Percentiles rank a stretch among this genome's conserved stretches.
Evolutionary conservation across 2,113 vertebrate species (phyloP).

Genomic region (Hippocampus abdominalis): DNA sequence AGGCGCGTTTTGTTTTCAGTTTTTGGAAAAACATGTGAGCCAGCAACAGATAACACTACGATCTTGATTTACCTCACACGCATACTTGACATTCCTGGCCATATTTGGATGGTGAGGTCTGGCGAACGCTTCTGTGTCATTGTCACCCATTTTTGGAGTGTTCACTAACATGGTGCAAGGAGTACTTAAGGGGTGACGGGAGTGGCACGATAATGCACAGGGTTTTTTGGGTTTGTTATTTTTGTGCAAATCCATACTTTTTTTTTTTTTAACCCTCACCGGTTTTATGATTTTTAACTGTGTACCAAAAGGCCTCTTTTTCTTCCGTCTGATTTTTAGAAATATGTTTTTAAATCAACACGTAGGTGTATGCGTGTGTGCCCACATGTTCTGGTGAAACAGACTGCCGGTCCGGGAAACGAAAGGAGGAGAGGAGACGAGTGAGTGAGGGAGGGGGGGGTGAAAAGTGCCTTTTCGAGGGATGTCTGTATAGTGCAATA

Average conservation of each 20-base stretch:
- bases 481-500: slow-evolving; percentile 75
- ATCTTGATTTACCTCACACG: slow-evolving; percentile 60
- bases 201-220: slow-evolving; percentile 64
- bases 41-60: slow-evolving; percentile 65
- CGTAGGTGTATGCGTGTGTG: slow-evolving; percentile 34
- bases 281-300: slow-evolving; percentile 62
- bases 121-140: slow-evolving; percentile 35
- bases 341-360: slow-evolving; percentile 52
- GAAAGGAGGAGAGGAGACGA: slow-evolving; percentile 25
- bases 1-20: slow-evolving; percentile 6
- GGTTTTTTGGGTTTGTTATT: not conserved
- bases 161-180: slow-evolving; percentile 63
- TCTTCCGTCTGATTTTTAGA: slow-evolving; percentile 49
- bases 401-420: slow-evolving; percentile 24
- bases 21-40: slow-evolving; percentile 22
- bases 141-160: slow-evolving; percentile 28
- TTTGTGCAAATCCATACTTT: not conserved
- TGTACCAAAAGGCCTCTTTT: slow-evolving; percentile 55
- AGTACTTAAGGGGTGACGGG: slow-evolving; percentile 40
- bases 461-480: slow-evolving; percentile 77
- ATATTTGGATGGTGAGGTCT: slow-evolving; percentile 45
- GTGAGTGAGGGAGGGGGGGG: slow-evolving; percentile 24
- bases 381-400: slow-evolving; percentile 33
- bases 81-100: slow-evolving; percentile 61
- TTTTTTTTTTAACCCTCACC: slow-evolving; percentile 31